Evolutionary conservation across 2,113 vertebrate genomes (phyloP), one percentile per base, ranked within the genome.

Genomic region (Oxyura jamaicensis): DNA sequence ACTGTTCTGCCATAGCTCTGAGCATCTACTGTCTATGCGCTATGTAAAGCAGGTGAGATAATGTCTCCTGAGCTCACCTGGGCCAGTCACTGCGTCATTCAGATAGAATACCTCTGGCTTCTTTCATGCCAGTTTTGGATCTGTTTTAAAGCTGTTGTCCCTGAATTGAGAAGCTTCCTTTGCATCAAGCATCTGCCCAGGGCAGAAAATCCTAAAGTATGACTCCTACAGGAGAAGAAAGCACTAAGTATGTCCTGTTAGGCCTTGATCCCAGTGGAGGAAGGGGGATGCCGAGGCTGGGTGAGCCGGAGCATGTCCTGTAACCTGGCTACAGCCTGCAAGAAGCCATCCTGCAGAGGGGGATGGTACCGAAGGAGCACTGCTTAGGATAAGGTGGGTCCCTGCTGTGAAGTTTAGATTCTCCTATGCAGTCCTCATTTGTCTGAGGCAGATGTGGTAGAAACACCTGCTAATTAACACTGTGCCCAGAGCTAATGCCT

Each of bases 371-470:
- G 1, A 35, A 6, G 50, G 16, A 68, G 58, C 35, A 1, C 44
- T 21, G 29, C 62, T 79, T 6, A 1, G 36, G 28, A 0, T 13
- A 22, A 6, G 42, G n/a, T 2, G 1, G 8, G 6, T 59, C 14
- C 18, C 41, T n/a, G 25, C 31, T 1, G 0, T 0, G 41, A 13
- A 22, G 17, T 41, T 20, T 3, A 10, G 46, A 7, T 25, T 11
- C 3, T 56, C 36, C 52, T 2, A 2, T 3, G 55, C 21, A 3
- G 0, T 16, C 63, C 36, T 48, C 2, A 5, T 23, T 36, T 0
- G 0, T 8, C 29, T 26, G 7, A 11, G 0, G 1, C n/a, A 13
- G 21, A 10, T 10, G 55, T 8, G 9, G 53, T 18, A 13, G 60
- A 22, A 62, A 6, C 25, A 22, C 9, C 35, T 4, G 11, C 62